Conservation (phyloP, 2,797 vertebrate species). For the Paramormyrops hopkinsi region DNA sequence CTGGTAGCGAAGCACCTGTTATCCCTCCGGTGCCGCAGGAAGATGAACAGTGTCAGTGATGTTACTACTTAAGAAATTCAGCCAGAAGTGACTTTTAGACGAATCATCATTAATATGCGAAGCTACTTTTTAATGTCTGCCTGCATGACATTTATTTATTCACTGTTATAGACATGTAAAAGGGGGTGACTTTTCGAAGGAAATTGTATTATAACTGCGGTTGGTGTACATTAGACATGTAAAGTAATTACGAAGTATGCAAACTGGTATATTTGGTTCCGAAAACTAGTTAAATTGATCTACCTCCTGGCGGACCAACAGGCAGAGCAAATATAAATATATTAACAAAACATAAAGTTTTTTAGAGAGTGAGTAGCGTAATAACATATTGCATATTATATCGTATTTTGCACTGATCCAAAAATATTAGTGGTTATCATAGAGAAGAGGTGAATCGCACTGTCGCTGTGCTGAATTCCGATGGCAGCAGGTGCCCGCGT, state of each 20-base stretch:
- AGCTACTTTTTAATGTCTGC: neutral
- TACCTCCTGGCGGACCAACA: neutral
- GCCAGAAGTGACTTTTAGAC: neutral
- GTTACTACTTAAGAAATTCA: neutral
- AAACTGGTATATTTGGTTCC: neutral
- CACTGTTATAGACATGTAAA: neutral
- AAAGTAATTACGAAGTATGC: neutral
- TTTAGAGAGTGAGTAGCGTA: neutral
- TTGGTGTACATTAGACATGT: neutral
- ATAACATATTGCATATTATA: neutral
- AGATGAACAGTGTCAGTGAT: neutral
- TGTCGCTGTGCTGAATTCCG: slow-evolving; percentile 35
- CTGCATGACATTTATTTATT: slow-evolving; percentile 5
- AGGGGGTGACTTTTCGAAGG: neutral
- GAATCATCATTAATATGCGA: neutral
- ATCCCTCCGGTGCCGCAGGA: neutral
- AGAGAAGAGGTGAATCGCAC: neutral
- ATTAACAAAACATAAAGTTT: neutral
- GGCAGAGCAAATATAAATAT: neutral
- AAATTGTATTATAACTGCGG: neutral
- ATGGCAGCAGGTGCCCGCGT: slow-evolving; percentile 50
- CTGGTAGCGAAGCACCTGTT: slow-evolving; percentile 44
- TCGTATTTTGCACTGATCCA: neutral
- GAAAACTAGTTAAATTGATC: neutral
- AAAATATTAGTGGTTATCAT: neutral